Base-by-base conservation (phyloP, 1,140 invertebrate species). In the Macrobrachium nipponense region DNA sequence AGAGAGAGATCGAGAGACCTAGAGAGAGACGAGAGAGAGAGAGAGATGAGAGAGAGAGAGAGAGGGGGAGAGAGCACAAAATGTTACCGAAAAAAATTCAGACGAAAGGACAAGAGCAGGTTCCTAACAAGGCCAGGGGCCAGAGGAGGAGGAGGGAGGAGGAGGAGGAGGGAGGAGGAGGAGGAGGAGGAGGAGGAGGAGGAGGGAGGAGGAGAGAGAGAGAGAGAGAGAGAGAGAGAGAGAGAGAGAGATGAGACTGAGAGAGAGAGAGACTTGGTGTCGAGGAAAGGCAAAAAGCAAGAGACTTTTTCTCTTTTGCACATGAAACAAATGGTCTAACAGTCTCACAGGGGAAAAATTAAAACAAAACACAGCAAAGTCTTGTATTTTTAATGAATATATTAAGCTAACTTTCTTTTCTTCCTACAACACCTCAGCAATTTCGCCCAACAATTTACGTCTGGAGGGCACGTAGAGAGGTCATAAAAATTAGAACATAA, bases 11-110 rank as follows among this genome's bases (percentile, higher is more conserved):
- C 0, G 11, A 27, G 23, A 73, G n/a, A n/a, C n/a, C n/a, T n/a
- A 44, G 7, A 73, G 18, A 15, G 2, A 73, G 5, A 20, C 27
- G 58, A 64, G n/a, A 7, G 61, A 79, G 78, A 80, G 27, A 7
- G 43, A 80, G 78, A 51, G 78, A 68, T 2, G 78, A 68, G 78
- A 68, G 78, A 68, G 78, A 80, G 64, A 68, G 78, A 80, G 62
- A 68, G 61, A 66, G 61, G 68, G 58, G 44, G 61, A 44, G 61
- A 80, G 75, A 77, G 20, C 14, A 43, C 23, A n/a, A 61, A 43
- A 64, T 58, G 43, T 66, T 18, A n/a, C 4, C 43, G 59, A 51
- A 62, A 68, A 62, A 62, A 36, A 44, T 18, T 8, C 11, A 36
- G 5, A 27, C 20, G 11, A 12, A 80, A 64, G n/a, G 61, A 60